Evolutionary conservation across 1,140 invertebrate species (phyloP), one percentile per base, ranked within the genome.

Genomic region (Carposina sasakii): DNA sequence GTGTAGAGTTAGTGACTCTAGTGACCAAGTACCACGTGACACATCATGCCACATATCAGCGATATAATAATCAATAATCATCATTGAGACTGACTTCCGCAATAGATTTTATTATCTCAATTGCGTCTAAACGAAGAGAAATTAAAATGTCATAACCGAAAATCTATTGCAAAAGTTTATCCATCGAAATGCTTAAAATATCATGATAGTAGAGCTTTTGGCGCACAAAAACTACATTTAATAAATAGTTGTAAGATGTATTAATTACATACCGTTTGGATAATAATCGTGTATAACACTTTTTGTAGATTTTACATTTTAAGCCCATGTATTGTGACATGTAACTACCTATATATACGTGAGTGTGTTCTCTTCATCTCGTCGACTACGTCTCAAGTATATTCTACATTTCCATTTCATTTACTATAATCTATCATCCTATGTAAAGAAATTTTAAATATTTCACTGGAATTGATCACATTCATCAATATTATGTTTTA

Each of bases 21-120:
- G 57, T 56, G 76, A 81, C 79, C 73, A 83, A 83, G 53, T 63
- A 54, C 63, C 57, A 82, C 75, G 72, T 76, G 63, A 81, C 78
- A 82, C 78, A 82, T 82, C 78, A 83, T 72, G 54, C 63, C 67
- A 81, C 79, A 83, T 83, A 83, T 81, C 79, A 83, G 64, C 60
- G 56, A 69, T 73, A 63, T n/a, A 65, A 63, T 70, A 60, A 63
- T 51, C 28, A 40, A 48, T 47, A 65, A 61, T 50, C 58, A 36
- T 55, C 39, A 50, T 52, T 19, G 53, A 57, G 51, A 53, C 61
- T 42, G 46, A 33, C 39, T 43, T 45, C 43, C 51, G 48, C 48
- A 55, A 37, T 44, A 36, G 43, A 47, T 50, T 30, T 52, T 12
- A 37, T 36, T 22, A 47, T 40, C 31, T 20, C 22, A 23, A 37